Conservation (phyloP, 2,797 vertebrate genomes). For the Melanogrammus aeglefinus region DNA sequence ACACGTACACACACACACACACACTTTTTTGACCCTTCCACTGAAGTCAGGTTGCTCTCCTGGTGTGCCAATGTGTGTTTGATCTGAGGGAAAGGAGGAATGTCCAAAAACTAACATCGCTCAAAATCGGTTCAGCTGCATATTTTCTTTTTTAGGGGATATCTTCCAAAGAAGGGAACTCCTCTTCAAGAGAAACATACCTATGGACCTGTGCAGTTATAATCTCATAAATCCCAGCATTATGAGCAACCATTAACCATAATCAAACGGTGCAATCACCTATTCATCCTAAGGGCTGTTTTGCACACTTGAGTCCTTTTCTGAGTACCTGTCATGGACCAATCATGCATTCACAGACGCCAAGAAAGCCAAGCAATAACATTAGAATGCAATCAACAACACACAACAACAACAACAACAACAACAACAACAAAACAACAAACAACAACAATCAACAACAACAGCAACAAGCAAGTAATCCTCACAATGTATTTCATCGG, state of each 20-base stretch:
- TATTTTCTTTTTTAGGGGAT: background rate
- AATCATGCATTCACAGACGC: background rate
- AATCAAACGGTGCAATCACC: background rate
- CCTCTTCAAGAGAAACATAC: background rate
- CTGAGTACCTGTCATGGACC: background rate
- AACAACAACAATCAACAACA: slow-evolving; percentile 1
- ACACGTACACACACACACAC: background rate
- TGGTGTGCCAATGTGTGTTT: background rate
- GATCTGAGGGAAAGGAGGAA: background rate
- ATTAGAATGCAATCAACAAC: too few species aligned
- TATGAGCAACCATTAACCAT: background rate
- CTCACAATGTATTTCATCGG: background rate
- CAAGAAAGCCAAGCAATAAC: too few species aligned
- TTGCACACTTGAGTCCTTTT: background rate
- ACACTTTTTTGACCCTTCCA: background rate
- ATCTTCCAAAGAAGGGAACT: background rate
- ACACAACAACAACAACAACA: too few species aligned
- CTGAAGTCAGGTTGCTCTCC: background rate
- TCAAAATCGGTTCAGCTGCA: too few species aligned
- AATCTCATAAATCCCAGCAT: background rate
- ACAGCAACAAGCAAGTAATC: background rate
- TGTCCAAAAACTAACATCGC: background rate
- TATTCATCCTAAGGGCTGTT: background rate
- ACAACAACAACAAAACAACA: too few species aligned
- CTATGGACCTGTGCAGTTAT: background rate